Evolutionary conservation across 2,797 vertebrate species (phyloP).

Genomic region (Balearica regulorum): DNA sequence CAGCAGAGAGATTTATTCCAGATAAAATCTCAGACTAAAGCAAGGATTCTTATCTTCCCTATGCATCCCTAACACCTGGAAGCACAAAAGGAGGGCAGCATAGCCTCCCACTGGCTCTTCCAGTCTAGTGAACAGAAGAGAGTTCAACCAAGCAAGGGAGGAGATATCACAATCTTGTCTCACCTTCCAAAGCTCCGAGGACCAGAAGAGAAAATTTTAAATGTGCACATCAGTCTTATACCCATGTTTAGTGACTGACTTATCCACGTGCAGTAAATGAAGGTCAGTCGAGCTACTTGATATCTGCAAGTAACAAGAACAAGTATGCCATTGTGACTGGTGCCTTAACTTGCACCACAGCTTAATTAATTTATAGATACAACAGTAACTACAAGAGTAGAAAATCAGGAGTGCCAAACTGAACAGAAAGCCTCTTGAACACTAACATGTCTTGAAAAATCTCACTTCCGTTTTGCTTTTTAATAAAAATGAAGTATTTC

Average conservation of each 20-base stretch:
- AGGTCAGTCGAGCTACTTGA: neutral
- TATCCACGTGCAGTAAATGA: neutral
- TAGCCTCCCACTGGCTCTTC: neutral
- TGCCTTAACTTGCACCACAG: neutral
- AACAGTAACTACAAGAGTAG: neutral
- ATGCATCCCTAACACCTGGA: neutral
- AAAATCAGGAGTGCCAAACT: neutral
- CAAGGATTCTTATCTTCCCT: neutral
- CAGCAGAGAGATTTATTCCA: conserved; percentile 1
- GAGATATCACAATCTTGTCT: neutral
- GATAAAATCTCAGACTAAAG: neutral
- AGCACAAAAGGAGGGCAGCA: neutral
- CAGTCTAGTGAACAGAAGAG: neutral
- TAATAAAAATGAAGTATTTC: neutral
- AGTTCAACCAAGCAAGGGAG: neutral
- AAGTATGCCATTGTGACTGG: neutral
- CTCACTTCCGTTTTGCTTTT: neutral
- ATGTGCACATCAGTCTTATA: neutral
- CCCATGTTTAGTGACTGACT: neutral
- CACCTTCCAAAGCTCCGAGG: neutral
- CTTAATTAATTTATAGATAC: neutral
- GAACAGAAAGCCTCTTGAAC: neutral
- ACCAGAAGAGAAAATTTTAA: neutral
- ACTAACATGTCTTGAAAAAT: neutral
- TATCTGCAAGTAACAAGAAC: neutral